Conservation (phyloP, 1,140 invertebrate species). For the Brachionus koreanus region DNA sequence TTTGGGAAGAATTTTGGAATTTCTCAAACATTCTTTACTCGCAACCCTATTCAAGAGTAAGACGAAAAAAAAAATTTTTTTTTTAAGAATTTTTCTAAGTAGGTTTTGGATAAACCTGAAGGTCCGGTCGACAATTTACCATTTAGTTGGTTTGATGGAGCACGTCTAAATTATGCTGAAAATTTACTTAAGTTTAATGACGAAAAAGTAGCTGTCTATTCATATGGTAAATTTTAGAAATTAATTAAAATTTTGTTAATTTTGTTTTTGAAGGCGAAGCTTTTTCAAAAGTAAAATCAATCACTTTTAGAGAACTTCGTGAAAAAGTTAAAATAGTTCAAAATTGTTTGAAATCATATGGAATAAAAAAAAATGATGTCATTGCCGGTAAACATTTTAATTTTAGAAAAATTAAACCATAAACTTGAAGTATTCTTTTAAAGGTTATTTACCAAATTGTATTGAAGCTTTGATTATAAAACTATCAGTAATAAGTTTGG, state of each 20-base stretch:
- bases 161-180: slow-evolving; percentile 61
- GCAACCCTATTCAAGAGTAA: slow-evolving; percentile 53
- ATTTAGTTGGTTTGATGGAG: slow-evolving; percentile 58
- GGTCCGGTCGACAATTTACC: slow-evolving; percentile 54
- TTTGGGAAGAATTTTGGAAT: slow-evolving; percentile 60
- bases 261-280: slow-evolving; percentile 53
- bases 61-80: slow-evolving; percentile 13
- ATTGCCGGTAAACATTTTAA: slow-evolving; percentile 56
- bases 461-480: slow-evolving; percentile 61
- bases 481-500: slow-evolving; percentile 62
- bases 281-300: slow-evolving; percentile 49
- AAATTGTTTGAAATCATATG: slow-evolving; percentile 56
- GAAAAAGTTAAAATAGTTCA: slow-evolving; percentile 56
- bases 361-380: slow-evolving; percentile 57
- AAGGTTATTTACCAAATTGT: slow-evolving; percentile 61
- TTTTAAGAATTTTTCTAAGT: slow-evolving; percentile 43
- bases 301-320: slow-evolving; percentile 55
- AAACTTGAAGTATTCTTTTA: slow-evolving; percentile 10
- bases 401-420: neutral
- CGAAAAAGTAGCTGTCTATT: slow-evolving; percentile 59
- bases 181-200: slow-evolving; percentile 52
- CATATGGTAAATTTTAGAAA: slow-evolving; percentile 52
- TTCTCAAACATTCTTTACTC: slow-evolving; percentile 56
- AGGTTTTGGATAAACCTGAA: slow-evolving; percentile 40
- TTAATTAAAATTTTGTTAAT: neutral